These are phyloP conservation scores for Archips xylosteana DNA, from an alignment of 2,888 invertebrate species.

Conservation along the genomic window DNA sequence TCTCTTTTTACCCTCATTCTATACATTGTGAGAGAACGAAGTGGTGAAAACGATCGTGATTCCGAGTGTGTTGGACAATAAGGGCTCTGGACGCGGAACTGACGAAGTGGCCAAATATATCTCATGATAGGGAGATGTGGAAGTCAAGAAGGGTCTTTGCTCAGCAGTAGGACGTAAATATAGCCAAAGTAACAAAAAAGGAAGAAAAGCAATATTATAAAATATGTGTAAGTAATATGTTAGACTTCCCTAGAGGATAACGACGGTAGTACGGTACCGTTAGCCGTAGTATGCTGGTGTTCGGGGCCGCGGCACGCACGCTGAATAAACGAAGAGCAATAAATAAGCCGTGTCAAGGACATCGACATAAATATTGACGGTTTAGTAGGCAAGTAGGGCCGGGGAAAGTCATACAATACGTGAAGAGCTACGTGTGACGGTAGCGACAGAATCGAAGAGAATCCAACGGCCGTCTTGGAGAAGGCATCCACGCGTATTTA, in stretches of 20 bases:
- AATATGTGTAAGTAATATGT: neutral
- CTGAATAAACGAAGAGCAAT: slow-evolving; percentile 52
- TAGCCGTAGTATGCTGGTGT: slow-evolving; percentile 44
- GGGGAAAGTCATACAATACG: slow-evolving; percentile 33
- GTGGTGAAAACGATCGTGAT: no score
- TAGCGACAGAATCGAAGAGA: neutral
- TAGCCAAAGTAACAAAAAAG: no score
- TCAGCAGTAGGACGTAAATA: no score
- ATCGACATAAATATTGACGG: slow-evolving; percentile 23
- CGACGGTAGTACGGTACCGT: slow-evolving; percentile 7
- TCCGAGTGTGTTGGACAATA: no score
- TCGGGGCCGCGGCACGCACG: slow-evolving; percentile 51
- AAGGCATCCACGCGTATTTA: no score
- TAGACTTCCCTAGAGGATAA: neutral
- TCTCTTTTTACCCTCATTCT: no score
- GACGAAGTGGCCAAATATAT: no score
- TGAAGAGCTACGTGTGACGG: slow-evolving; percentile 1
- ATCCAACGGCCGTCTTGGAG: neutral
- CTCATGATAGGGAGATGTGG: no score
- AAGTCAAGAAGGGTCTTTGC: no score
- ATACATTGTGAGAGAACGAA: no score
- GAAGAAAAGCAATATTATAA: neutral
- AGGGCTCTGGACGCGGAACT: no score
- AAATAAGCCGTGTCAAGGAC: slow-evolving; percentile 51
- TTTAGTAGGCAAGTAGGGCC: slow-evolving; percentile 27